Percentiles rank a stretch among this genome's conserved stretches.
Evolutionary conservation across 1,140 invertebrate species (phyloP).

Genomic region (Drosophila miranda): DNA sequence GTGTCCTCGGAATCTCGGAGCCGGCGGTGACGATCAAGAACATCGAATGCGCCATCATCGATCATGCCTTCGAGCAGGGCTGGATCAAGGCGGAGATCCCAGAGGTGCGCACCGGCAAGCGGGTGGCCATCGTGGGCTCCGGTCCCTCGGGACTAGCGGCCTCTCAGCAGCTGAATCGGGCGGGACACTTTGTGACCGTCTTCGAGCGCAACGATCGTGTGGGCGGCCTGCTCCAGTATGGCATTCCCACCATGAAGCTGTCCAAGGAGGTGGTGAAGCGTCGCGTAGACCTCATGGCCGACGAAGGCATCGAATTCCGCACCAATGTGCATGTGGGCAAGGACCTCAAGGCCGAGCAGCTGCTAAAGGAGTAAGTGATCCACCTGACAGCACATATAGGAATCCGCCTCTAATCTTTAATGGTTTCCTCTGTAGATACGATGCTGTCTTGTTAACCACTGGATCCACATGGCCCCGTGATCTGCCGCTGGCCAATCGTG

Average conservation of each 20-base stretch:
- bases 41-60: constrained; percentile 99
- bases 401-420: not conserved
- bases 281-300: constrained; percentile 92
- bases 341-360: constrained; percentile 90
- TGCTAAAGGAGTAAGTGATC: constrained; percentile 82
- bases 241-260: constrained; percentile 99
- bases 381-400: fast-evolving
- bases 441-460: constrained; percentile 94
- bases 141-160: constrained; percentile 97
- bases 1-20: constrained; percentile 97
- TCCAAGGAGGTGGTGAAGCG: constrained; percentile 96
- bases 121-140: constrained; percentile 96
- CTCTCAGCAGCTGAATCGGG: constrained; percentile 97
- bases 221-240: constrained; percentile 97
- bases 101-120: constrained; percentile 89
- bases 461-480: constrained; percentile 99
- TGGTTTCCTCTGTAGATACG: constrained; percentile 84
- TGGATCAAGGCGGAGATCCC: constrained; percentile 92
- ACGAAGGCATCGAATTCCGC: constrained; percentile 96
- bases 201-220: constrained; percentile 98
- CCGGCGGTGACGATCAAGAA: constrained; percentile 99
- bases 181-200: constrained; percentile 95
- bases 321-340: constrained; percentile 96
- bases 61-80: constrained; percentile 98
- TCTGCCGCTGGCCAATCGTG: constrained; percentile 91